Percentiles rank a stretch among this genome's conserved stretches.
phyloP scores from a whole-genome alignment of 2,888 invertebrate genomes.

The Rotaria sp. region DNA sequence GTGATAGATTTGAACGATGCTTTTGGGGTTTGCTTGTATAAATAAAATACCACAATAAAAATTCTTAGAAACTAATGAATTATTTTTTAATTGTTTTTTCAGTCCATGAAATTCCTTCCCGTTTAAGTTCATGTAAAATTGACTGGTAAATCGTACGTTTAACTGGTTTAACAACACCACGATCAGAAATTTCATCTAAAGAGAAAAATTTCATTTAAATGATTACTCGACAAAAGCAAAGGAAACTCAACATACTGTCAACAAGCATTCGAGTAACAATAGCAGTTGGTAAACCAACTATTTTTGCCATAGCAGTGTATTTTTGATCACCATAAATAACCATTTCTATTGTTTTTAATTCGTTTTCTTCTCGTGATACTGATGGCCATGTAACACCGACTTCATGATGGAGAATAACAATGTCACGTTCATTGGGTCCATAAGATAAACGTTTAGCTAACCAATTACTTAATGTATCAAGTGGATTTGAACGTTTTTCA shows the following conservation, averaged over 20 bases:
- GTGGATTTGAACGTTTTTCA: conserved; percentile 71
- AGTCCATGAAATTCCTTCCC: conserved; percentile 71
- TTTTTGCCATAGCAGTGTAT: conserved; percentile 90
- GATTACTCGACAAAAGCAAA: neutral
- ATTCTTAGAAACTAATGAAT: neutral
- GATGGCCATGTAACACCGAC: conserved; percentile 85
- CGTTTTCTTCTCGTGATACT: conserved; percentile 67
- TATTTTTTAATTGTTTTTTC: conserved; percentile 35
- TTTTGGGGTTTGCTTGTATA: too few species aligned
- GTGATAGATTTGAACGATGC: too few species aligned
- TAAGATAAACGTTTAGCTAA: conserved; percentile 59
- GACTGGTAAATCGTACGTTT: conserved; percentile 81
- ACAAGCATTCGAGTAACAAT: conserved; percentile 95
- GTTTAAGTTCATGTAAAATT: conserved; percentile 73
- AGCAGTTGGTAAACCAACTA: conserved; percentile 83
- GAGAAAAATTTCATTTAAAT: conserved; percentile 40
- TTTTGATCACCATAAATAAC: conserved; percentile 72
- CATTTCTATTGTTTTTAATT: conserved; percentile 60
- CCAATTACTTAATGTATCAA: conserved; percentile 85
- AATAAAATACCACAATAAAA: too few species aligned
- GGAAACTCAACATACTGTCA: conserved; percentile 65
- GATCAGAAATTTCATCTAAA: conserved; percentile 85
- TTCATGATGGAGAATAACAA: conserved; percentile 86
- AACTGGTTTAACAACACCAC: conserved; percentile 84
- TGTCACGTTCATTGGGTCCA: conserved; percentile 68